A percentile compares a stretch with the other conserved stretches of the same genome.
Evolutionary conservation across 2,113 vertebrate genomes (phyloP).

Genomic region (Sakesphorus luctuosus): DNA sequence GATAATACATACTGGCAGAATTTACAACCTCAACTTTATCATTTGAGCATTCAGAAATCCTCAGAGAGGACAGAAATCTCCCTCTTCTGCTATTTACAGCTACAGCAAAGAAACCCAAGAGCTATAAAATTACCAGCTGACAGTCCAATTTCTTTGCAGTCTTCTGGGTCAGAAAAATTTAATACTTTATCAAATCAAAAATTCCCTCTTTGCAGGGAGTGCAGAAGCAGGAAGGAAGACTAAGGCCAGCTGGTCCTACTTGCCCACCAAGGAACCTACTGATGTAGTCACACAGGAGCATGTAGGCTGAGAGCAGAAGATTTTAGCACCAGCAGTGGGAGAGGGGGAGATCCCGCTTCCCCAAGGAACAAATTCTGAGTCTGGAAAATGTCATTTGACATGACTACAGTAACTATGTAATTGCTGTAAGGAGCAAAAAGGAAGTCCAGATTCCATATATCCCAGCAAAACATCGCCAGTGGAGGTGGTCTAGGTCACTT

Average conservation of each 20-base stretch:
- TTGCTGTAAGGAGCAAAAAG: not conserved
- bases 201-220: not conserved
- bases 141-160: not conserved
- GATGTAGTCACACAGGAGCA: not conserved
- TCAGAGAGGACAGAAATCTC: not conserved
- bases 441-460: not conserved
- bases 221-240: not conserved
- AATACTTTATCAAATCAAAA: not conserved
- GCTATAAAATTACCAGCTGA: not conserved
- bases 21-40: not conserved
- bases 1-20: not conserved
- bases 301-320: not conserved
- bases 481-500: not conserved
- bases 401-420: not conserved
- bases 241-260: not conserved
- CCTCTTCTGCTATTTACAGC: not conserved
- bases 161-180: not conserved
- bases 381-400: not conserved
- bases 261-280: not conserved
- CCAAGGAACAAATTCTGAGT: not conserved
- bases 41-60: not conserved
- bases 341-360: not conserved
- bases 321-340: rapidly evolving
- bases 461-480: not conserved
- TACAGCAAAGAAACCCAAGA: not conserved